Conservation (phyloP, 2,888 invertebrate genomes). For the Plagiodera versicolora region DNA sequence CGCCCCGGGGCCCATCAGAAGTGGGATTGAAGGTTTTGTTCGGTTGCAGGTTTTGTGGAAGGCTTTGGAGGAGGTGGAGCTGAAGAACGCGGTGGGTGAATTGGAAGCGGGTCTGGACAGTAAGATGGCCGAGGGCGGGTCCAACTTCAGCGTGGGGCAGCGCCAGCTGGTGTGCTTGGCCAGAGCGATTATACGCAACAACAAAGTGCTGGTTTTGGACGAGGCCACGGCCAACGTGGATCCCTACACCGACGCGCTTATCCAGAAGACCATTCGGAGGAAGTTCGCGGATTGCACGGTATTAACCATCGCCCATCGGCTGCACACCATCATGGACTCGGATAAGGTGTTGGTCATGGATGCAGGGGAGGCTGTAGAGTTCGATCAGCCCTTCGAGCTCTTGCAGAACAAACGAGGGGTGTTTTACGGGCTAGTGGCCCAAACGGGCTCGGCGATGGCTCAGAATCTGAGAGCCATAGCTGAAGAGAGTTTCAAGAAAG, state of each 20-base stretch:
- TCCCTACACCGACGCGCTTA: slow-evolving; percentile 73
- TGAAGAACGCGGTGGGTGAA: slow-evolving; percentile 62
- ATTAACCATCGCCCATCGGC: slow-evolving; percentile 80
- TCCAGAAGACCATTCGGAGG: slow-evolving; percentile 73
- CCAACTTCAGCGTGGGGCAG: slow-evolving; percentile 56
- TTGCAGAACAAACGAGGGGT: slow-evolving; percentile 52
- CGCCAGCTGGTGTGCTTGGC: slow-evolving; percentile 72
- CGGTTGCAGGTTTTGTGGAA: slow-evolving; percentile 65
- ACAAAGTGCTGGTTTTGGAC: slow-evolving; percentile 53
- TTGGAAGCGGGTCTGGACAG: slow-evolving; percentile 63
- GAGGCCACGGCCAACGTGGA: slow-evolving; percentile 85
- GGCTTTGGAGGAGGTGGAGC: slow-evolving; percentile 77
- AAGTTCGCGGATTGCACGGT: slow-evolving; percentile 79
- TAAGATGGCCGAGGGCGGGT: slow-evolving; percentile 72
- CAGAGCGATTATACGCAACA: slow-evolving; percentile 59
- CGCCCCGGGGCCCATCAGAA: too few relatives aligned
- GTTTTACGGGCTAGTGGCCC: slow-evolving; percentile 61
- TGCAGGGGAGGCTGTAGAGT: slow-evolving; percentile 73
- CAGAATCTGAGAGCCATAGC: slow-evolving; percentile 38
- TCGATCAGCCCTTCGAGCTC: slow-evolving; percentile 72
- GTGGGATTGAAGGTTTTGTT: not conserved
- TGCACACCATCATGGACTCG: slow-evolving; percentile 85
- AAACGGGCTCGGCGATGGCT: slow-evolving; percentile 60
- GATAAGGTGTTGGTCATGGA: slow-evolving; percentile 81
- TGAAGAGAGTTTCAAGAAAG: slow-evolving; percentile 19